Evolutionary conservation across 1,140 invertebrate species (phyloP).

Genomic region (Zaprionus taronus): DNA sequence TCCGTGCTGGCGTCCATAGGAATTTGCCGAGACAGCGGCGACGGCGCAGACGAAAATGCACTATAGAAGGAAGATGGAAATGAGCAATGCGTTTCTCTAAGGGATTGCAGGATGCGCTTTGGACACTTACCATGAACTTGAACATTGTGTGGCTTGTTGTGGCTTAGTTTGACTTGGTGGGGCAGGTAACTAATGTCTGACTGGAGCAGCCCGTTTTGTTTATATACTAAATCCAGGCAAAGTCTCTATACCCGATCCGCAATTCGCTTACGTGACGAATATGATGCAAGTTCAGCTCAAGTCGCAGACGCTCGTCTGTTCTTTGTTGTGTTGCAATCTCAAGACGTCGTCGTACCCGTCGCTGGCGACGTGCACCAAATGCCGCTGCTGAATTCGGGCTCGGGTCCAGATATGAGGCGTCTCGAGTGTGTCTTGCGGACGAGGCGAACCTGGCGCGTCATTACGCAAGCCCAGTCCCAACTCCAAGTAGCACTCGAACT

Average conservation of each 20-base stretch:
- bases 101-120: not conserved
- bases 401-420: slow-evolving; percentile 70
- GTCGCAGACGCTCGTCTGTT: slow-evolving; percentile 43
- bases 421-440: slow-evolving; percentile 29
- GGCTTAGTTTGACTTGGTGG: slow-evolving; percentile 61
- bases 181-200: slow-evolving; percentile 69
- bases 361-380: slow-evolving; percentile 32
- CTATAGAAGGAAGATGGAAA: slow-evolving; percentile 20
- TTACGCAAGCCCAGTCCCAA: slow-evolving; percentile 52
- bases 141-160: slow-evolving; percentile 59
- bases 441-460: slow-evolving; percentile 9
- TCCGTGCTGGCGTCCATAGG: slow-evolving; percentile 35
- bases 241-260: slow-evolving; percentile 15
- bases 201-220: slow-evolving; percentile 53
- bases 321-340: slow-evolving; percentile 67
- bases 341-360: slow-evolving; percentile 56
- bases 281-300: slow-evolving; percentile 70
- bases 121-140: slow-evolving; percentile 74
- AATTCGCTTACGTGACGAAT: slow-evolving; percentile 67
- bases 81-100: slow-evolving; percentile 9
- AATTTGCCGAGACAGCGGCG: slow-evolving; percentile 59
- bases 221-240: slow-evolving; percentile 76
- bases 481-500: slow-evolving; percentile 13
- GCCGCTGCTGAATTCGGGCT: slow-evolving; percentile 47
- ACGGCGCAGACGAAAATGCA: slow-evolving; percentile 69